Percentiles rank a stretch among this genome's conserved stretches.
These are phyloP conservation scores for Lathamus discolor DNA, from an alignment of 2,113 vertebrate species.

Conservation along the genomic window DNA sequence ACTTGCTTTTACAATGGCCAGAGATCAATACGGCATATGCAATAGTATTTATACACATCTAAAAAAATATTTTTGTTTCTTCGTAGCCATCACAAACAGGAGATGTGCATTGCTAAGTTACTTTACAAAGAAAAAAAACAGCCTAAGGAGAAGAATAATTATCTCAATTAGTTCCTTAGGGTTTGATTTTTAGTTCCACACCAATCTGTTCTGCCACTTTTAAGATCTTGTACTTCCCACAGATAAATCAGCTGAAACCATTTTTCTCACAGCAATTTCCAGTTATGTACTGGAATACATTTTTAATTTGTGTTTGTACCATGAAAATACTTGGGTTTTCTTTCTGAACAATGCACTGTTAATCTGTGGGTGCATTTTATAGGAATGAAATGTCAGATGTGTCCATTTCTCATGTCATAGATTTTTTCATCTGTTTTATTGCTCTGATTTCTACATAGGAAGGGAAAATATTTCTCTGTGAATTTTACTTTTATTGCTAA, in stretches of 20 bases:
- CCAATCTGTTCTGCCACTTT: background rate
- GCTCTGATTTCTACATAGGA: background rate
- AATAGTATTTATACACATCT: background rate
- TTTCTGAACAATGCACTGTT: background rate
- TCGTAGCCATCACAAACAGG: background rate
- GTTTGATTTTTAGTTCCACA: conserved; percentile 23
- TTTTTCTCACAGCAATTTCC: background rate
- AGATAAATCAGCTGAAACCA: background rate
- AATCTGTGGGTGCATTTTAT: background rate
- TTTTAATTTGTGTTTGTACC: background rate
- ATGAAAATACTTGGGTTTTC: background rate
- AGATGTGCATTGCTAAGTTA: background rate
- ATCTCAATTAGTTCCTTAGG: background rate
- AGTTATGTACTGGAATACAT: background rate
- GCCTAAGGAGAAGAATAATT: background rate
- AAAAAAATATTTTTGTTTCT: background rate
- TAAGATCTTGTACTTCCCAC: background rate
- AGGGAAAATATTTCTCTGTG: background rate
- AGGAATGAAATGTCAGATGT: background rate
- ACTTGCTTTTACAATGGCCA: background rate
- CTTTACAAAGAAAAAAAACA: background rate
- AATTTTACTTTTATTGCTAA: background rate
- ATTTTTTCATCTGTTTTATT: background rate
- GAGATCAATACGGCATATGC: background rate
- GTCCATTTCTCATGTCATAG: background rate